phyloP scores from a whole-genome alignment of 2,113 vertebrate species.

The Anoplopoma fimbria region DNA sequence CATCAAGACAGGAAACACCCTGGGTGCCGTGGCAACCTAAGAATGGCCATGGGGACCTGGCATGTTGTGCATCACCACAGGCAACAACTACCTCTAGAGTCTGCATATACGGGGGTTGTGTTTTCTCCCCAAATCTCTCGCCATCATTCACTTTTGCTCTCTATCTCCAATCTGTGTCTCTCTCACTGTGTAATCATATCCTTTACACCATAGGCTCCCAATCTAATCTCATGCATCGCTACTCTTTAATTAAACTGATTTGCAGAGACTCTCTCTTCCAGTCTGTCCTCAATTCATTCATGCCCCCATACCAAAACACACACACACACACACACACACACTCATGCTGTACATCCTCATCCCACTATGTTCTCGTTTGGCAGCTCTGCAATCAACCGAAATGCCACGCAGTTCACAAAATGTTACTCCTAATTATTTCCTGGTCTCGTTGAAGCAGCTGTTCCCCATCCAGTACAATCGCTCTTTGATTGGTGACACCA shows the following conservation, averaged over 20 bases:
- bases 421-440: slow-evolving; percentile 67
- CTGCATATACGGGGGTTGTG: background rate
- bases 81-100: slow-evolving; percentile 27
- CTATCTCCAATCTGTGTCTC: slow-evolving; percentile 49
- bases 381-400: slow-evolving; percentile 66
- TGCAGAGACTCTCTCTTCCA: slow-evolving; percentile 70
- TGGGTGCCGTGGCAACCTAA: slow-evolving; percentile 37
- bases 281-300: slow-evolving; percentile 73
- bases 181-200: slow-evolving; percentile 77
- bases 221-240: slow-evolving; percentile 86
- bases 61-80: slow-evolving; percentile 38
- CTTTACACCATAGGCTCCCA: slow-evolving; percentile 79
- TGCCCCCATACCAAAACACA: slow-evolving; percentile 39
- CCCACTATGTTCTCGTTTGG: slow-evolving; percentile 33
- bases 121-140: slow-evolving; percentile 20
- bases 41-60: slow-evolving; percentile 43
- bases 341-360: slow-evolving; percentile 28
- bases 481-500: slow-evolving; percentile 53
- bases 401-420: slow-evolving; percentile 65
- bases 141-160: background rate
- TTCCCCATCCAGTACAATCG: slow-evolving; percentile 39
- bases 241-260: slow-evolving; percentile 87
- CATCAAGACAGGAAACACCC: slow-evolving; percentile 59
- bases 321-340: slow-evolving; percentile 15
- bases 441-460: slow-evolving; percentile 59